Percentiles rank a stretch among this genome's conserved stretches.
Evolutionary conservation across 2,888 invertebrate species (phyloP).

Genomic region (Anorthoa munda): DNA sequence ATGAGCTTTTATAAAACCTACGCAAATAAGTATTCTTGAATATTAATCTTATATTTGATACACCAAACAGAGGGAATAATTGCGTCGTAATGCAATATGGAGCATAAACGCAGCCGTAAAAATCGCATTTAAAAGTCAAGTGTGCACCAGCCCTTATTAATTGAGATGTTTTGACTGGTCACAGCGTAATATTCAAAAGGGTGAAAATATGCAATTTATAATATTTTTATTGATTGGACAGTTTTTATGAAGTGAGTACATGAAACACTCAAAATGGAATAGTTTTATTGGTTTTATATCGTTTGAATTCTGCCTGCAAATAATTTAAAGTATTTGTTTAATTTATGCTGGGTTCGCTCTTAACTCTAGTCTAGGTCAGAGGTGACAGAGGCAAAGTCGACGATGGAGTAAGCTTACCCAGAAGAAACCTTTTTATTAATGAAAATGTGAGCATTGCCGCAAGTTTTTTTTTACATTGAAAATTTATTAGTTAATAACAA

Average conservation of each 20-base stretch:
- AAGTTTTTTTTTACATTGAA: no score
- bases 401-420: no score
- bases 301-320: no score
- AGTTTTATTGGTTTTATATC: no score
- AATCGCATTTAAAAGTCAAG: conserved; percentile 73
- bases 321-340: no score
- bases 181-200: conserved; percentile 44
- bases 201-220: conserved; percentile 20
- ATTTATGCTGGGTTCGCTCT: no score
- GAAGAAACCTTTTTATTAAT: no score
- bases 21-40: conserved; percentile 26
- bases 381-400: no score
- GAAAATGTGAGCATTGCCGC: no score
- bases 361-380: no score
- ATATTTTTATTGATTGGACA: not conserved
- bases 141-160: conserved; percentile 72
- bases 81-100: conserved; percentile 67
- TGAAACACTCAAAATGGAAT: not conserved
- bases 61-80: conserved; percentile 61
- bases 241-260: not conserved
- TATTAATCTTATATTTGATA: conserved; percentile 46
- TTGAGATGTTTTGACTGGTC: conserved; percentile 76
- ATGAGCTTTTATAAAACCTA: conserved; percentile 33
- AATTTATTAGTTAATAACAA: no score
- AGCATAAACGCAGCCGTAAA: conserved; percentile 73